Evolutionary conservation across 2,113 vertebrate genomes (phyloP).

Genomic region (Pseudorasbora parva): DNA sequence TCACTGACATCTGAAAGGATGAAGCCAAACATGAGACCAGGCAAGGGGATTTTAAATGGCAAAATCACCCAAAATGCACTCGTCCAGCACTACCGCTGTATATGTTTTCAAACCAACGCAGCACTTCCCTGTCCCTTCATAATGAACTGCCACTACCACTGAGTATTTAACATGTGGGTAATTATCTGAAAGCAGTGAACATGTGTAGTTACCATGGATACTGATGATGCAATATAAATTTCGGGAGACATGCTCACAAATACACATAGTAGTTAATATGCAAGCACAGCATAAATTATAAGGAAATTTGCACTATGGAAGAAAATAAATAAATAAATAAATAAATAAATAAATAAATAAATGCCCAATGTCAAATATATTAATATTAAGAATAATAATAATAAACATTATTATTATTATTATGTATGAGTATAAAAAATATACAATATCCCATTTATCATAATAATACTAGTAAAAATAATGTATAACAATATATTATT

Average conservation of each 20-base stretch:
- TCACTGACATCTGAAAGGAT: not conserved
- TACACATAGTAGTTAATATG: not conserved
- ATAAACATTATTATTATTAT: not conserved
- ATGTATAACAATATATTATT: too few relatives aligned
- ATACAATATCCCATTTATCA: too few relatives aligned
- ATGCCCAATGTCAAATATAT: not conserved
- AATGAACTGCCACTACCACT: slow-evolving; percentile 7
- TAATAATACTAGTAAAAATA: too few relatives aligned
- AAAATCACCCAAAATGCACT: not conserved
- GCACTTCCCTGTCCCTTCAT: not conserved
- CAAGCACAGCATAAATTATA: not conserved
- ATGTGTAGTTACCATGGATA: slow-evolving; percentile 10
- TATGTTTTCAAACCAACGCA: not conserved
- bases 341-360: not conserved
- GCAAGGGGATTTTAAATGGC: not conserved
- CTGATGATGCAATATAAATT: not conserved
- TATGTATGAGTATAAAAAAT: too few relatives aligned
- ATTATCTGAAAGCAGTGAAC: slow-evolving; percentile 1
- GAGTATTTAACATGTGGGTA: not conserved
- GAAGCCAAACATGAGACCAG: not conserved
- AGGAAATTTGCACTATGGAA: not conserved
- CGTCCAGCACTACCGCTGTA: not conserved
- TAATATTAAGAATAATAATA: not conserved
- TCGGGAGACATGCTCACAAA: not conserved
- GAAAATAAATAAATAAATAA: not conserved